phyloP scores from a whole-genome alignment of 2,797 vertebrate genomes.

The Pantherophis alleghaniensis region DNA sequence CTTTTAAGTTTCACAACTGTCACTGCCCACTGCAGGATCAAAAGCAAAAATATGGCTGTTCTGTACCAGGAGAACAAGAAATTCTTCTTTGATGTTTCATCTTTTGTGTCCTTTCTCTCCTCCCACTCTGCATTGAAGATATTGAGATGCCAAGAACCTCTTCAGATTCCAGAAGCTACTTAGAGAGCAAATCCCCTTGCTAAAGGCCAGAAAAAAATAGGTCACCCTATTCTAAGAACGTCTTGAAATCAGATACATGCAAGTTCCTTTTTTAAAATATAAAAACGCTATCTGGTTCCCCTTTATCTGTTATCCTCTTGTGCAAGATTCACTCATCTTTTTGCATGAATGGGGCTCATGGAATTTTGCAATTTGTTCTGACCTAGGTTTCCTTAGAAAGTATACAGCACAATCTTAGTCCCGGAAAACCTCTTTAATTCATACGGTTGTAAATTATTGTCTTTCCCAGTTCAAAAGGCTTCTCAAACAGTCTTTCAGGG shows the following conservation, averaged over 20 bases:
- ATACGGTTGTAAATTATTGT: too few relatives aligned
- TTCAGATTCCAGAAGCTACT: background rate
- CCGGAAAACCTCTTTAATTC: too few relatives aligned
- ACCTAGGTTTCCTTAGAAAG: too few relatives aligned
- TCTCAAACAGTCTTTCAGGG: too few relatives aligned
- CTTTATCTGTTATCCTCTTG: background rate
- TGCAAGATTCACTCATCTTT: background rate
- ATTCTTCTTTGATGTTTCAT: constrained; percentile 37
- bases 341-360: background rate
- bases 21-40: constrained; percentile 42
- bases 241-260: background rate
- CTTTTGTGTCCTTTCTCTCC: background rate
- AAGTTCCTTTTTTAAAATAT: background rate
- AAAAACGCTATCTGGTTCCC: background rate
- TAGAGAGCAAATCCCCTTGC: background rate
- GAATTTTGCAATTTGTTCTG: background rate
- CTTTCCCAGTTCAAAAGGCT: too few relatives aligned
- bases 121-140: background rate
- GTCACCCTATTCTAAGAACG: background rate
- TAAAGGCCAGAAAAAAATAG: background rate
- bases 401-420: too few relatives aligned
- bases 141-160: background rate
- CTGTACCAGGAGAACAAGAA: constrained; percentile 26
- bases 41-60: constrained; percentile 36
- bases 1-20: constrained; percentile 26